phyloP scores from a whole-genome alignment of 2,888 invertebrate genomes.

The Tromatobia lineatoria region DNA sequence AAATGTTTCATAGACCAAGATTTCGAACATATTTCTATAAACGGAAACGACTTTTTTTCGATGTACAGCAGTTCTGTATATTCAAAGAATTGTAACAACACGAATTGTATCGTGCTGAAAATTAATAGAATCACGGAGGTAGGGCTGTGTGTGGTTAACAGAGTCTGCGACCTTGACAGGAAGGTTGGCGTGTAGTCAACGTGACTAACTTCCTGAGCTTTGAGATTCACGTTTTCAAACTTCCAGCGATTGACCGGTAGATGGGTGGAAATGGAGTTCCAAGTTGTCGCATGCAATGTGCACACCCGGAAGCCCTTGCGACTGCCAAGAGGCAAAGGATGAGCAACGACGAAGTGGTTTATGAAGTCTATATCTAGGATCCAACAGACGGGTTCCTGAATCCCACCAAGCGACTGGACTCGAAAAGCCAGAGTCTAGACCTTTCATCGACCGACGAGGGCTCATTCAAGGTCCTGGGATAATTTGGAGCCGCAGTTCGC shows the following conservation, averaged over 20 bases:
- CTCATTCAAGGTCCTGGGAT: constrained; percentile 31
- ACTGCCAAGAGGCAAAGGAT: background rate
- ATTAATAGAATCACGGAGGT: background rate
- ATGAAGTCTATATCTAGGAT: background rate
- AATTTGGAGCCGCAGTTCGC: constrained; percentile 34
- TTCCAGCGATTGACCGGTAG: background rate
- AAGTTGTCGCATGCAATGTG: background rate
- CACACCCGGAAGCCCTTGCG: background rate
- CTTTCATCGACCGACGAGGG: constrained; percentile 36
- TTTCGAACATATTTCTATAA: no score
- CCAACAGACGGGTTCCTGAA: background rate
- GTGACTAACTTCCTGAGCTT: constrained; percentile 18
- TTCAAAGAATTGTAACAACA: no score
- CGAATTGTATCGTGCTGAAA: background rate
- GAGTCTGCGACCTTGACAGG: background rate
- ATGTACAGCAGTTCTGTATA: background rate
- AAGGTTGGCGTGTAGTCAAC: background rate
- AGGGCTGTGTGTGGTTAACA: background rate
- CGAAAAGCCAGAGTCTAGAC: constrained; percentile 10
- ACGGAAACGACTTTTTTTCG: no score
- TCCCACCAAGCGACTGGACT: constrained; percentile 8
- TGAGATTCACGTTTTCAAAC: constrained; percentile 1
- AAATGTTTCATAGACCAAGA: no score
- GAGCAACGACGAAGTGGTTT: constrained; percentile 1
- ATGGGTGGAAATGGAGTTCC: constrained; percentile 3